Percentiles rank a stretch among this genome's conserved stretches.
Evolutionary conservation across 2,797 vertebrate genomes (phyloP).

Genomic region (Lates japonicus): DNA sequence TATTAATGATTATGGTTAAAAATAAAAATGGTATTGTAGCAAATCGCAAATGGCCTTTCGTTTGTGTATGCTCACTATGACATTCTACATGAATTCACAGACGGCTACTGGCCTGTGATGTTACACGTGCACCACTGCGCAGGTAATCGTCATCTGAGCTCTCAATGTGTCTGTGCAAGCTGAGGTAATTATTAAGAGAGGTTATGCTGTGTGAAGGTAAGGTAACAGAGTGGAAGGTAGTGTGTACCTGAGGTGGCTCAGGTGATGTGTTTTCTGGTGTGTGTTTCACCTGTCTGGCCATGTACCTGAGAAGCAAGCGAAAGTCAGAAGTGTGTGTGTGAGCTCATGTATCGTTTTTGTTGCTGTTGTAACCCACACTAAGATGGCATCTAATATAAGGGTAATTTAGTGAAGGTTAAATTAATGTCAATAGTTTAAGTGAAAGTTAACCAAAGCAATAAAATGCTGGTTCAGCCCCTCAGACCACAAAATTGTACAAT

Average conservation of each 20-base stretch:
- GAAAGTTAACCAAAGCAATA: neutral
- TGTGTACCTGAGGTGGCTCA: slow-evolving; percentile 66
- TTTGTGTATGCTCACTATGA: neutral
- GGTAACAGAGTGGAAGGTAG: slow-evolving; percentile 76
- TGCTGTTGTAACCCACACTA: slow-evolving; percentile 8
- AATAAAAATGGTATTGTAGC: neutral
- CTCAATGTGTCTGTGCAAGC: slow-evolving; percentile 61
- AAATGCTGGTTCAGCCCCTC: neutral
- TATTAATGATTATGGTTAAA: slow-evolving; percentile 4
- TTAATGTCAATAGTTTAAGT: neutral
- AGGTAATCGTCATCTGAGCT: slow-evolving; percentile 46
- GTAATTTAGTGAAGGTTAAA: neutral
- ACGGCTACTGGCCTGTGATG: slow-evolving; percentile 3
- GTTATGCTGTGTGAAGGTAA: slow-evolving; percentile 72
- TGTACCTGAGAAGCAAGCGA: slow-evolving; percentile 61
- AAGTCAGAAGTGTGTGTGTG: slow-evolving; percentile 53
- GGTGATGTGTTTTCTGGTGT: slow-evolving; percentile 71
- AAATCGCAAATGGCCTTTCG: neutral
- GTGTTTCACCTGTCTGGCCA: slow-evolving; percentile 72
- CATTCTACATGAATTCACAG: neutral
- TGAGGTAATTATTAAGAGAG: slow-evolving; percentile 78
- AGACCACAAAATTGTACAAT: neutral
- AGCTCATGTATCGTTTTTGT: neutral
- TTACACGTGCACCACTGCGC: slow-evolving; percentile 9
- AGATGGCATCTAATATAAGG: slow-evolving; percentile 8